Base-by-base conservation (phyloP, 2,888 invertebrate genomes). In the Hermaeophaga mercurialis region DNA sequence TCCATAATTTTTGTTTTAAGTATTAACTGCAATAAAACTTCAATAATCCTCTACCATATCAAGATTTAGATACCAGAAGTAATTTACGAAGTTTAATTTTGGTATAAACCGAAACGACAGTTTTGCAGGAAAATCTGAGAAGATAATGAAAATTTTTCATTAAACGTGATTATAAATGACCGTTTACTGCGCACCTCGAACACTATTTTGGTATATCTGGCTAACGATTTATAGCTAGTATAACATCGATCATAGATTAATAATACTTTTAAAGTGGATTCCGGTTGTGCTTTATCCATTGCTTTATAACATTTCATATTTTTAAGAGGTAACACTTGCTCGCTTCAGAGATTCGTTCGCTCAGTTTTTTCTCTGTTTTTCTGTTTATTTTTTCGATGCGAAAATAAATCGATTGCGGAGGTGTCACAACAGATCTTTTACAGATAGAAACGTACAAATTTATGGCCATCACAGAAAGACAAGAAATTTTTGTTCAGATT, bases 231-330 rank as follows among this genome's bases (percentile, higher is more conserved):
- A 61, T 61, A 31, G 22, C 33, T 34, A 17, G 43, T 52, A 24
- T 24, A 52, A 52, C 52, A 44, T 52, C 34, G 59, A 54, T 61
- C 52, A 56, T 58, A 61, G 63, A 63, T 63, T 63, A 61, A 63
- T 63, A 59, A 63, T 61, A 61, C 63, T 61, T 58, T 61, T 61
- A 61, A 63, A 62, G 59, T 58, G 54, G 49, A 62, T 48, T 58
- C 59, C 33, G 54, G 54, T 59, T 58, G 38, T 56, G 55, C 54
- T 62, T 59, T 54, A 56, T 62, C 56, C 54, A 58, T 61, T 54
- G 57, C 56, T 57, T 53, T 54, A 54, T 63, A 63, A 59, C 57
- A 59, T 61, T 63, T 61, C 55, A 56, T 61, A 58, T 63, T 63
- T 60, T 58, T 54, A 55, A 61, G 48, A 59, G 57, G 56, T 50